Conservation (phyloP, 1,140 invertebrate species). For the Apis florea region DNA sequence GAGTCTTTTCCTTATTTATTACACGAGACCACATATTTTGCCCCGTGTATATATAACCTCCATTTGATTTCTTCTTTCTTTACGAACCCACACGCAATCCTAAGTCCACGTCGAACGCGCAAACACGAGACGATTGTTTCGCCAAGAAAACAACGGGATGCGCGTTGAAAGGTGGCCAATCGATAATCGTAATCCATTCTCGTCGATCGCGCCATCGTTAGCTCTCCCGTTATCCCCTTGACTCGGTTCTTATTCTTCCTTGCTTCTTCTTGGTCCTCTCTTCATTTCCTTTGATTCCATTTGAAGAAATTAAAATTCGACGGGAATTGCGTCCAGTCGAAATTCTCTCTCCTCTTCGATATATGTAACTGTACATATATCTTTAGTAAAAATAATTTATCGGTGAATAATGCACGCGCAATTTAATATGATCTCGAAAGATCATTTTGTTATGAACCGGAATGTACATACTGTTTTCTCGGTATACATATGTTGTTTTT, state of each 20-base stretch:
- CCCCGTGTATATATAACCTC: neutral
- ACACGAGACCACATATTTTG: neutral
- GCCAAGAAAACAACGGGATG: constrained; percentile 67
- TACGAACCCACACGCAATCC: neutral
- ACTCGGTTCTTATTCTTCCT: neutral
- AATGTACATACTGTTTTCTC: constrained; percentile 5
- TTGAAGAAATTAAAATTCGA: constrained; percentile 7
- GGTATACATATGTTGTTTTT: neutral
- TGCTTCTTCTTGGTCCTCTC: constrained; percentile 21
- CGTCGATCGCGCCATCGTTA: constrained; percentile 38
- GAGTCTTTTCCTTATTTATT: neutral
- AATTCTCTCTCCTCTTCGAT: neutral
- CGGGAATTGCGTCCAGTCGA: constrained; percentile 14
- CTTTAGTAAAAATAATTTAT: neutral
- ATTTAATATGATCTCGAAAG: neutral
- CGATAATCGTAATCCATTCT: constrained; percentile 27
- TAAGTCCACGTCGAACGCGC: constrained; percentile 50
- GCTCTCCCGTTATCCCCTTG: constrained; percentile 9
- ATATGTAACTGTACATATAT: neutral
- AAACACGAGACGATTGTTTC: constrained; percentile 68
- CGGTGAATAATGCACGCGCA: constrained; percentile 2
- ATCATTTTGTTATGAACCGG: constrained; percentile 9
- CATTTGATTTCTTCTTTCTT: neutral
- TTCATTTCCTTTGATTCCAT: neutral
- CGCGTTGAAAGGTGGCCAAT: constrained; percentile 54